Percentiles rank a stretch among this genome's conserved stretches.
These are phyloP conservation scores for Oscheius sp. DNA, from an alignment of 2,888 invertebrate species.

Conservation along the genomic window DNA sequence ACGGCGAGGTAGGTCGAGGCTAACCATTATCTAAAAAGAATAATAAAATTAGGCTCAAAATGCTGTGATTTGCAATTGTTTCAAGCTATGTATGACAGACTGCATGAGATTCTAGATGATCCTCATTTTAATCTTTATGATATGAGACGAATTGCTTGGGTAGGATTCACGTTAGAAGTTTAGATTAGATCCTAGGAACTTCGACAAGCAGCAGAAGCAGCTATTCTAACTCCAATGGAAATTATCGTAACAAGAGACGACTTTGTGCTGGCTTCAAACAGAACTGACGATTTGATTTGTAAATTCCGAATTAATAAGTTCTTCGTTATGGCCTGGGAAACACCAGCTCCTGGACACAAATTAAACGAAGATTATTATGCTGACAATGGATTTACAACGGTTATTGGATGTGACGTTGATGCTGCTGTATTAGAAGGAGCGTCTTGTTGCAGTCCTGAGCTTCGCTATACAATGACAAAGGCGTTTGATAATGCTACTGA, in stretches of 20 bases:
- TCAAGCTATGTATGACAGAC: slow-evolving; percentile 41
- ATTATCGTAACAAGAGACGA: slow-evolving; percentile 45
- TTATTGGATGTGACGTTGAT: slow-evolving; percentile 4
- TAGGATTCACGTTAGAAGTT: not conserved
- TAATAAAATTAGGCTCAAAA: slow-evolving; percentile 42
- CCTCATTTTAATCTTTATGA: slow-evolving; percentile 40
- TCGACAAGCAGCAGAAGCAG: slow-evolving; percentile 41
- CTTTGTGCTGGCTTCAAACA: slow-evolving; percentile 36
- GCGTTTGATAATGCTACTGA: slow-evolving; percentile 38
- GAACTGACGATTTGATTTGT: slow-evolving; percentile 33
- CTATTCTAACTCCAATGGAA: slow-evolving; percentile 38
- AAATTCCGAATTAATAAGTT: slow-evolving; percentile 45
- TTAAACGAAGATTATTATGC: slow-evolving; percentile 39
- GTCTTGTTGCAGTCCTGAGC: slow-evolving; percentile 43
- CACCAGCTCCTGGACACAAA: slow-evolving; percentile 34
- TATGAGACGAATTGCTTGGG: slow-evolving; percentile 37
- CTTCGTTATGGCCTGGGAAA: slow-evolving; percentile 41
- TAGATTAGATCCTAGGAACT: slow-evolving; percentile 19
- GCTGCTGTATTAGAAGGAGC: too few relatives aligned
- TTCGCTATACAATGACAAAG: slow-evolving; percentile 41
- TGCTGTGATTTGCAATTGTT: slow-evolving; percentile 47
- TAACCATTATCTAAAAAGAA: too few relatives aligned
- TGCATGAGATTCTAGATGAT: slow-evolving; percentile 25
- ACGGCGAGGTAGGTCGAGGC: too few relatives aligned
- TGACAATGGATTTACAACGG: slow-evolving; percentile 37